Conservation (phyloP, 2,113 vertebrate genomes). For the Arvicanthis niloticus region DNA sequence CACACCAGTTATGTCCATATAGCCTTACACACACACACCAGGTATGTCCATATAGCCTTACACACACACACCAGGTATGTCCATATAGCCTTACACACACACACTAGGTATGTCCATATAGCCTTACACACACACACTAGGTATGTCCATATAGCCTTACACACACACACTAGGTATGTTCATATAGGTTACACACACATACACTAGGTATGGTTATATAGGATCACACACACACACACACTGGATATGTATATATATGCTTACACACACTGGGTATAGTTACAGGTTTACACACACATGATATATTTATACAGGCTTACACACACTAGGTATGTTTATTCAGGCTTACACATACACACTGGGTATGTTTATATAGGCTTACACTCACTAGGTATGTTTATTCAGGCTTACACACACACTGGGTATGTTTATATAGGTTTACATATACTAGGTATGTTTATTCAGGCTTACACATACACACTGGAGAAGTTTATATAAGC, state of each 20-base stretch:
- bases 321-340: background rate
- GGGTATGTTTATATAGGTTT: no score
- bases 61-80: background rate
- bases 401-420: background rate
- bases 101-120: no score
- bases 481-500: no score
- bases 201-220: no score
- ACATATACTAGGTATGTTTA: background rate
- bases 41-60: background rate
- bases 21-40: background rate
- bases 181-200: no score
- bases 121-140: no score
- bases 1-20: background rate
- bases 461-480: background rate
- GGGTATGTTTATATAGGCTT: background rate
- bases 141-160: no score
- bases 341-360: background rate
- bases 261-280: background rate
- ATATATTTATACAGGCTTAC: background rate
- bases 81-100: no score
- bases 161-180: no score
- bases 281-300: background rate
- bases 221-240: no score
- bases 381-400: no score
- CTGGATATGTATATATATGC: no score